Conservation (phyloP, 2,888 invertebrate genomes). For the Meloe dianella region DNA sequence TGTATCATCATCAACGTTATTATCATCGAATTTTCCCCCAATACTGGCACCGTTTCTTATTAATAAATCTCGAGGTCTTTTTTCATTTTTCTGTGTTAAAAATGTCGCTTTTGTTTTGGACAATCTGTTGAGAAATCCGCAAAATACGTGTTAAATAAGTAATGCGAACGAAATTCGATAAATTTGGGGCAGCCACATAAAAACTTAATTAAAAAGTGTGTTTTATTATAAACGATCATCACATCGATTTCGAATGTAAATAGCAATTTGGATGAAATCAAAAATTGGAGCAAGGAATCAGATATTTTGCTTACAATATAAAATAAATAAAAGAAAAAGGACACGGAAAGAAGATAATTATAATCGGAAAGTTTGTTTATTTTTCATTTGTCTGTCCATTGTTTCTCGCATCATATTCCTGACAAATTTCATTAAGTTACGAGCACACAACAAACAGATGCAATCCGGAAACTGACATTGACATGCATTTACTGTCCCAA, state of each 20-base stretch:
- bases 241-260: not conserved
- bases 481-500: not conserved
- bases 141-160: conserved; percentile 4
- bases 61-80: conserved; percentile 13
- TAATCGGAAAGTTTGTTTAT: not conserved
- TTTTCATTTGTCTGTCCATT: not conserved
- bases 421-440: not conserved
- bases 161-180: conserved; percentile 13
- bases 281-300: not conserved
- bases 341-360: not conserved
- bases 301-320: not conserved
- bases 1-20: not conserved
- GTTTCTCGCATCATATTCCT: not conserved
- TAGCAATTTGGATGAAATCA: not conserved
- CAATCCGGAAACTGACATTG: conserved; percentile 6
- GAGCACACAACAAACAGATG: conserved; percentile 2
- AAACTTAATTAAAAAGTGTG: conserved; percentile 18
- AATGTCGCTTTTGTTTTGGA: not conserved
- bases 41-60: conserved; percentile 11
- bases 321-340: not conserved
- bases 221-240: conserved; percentile 14
- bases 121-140: conserved; percentile 1
- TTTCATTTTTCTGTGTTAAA: not conserved
- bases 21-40: not conserved
- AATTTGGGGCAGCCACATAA: conserved; percentile 21